A percentile compares a stretch with the other conserved stretches of the same genome.
Conservation (phyloP, 2,888 invertebrate genomes). For the Lithophane semibrunnea region DNA sequence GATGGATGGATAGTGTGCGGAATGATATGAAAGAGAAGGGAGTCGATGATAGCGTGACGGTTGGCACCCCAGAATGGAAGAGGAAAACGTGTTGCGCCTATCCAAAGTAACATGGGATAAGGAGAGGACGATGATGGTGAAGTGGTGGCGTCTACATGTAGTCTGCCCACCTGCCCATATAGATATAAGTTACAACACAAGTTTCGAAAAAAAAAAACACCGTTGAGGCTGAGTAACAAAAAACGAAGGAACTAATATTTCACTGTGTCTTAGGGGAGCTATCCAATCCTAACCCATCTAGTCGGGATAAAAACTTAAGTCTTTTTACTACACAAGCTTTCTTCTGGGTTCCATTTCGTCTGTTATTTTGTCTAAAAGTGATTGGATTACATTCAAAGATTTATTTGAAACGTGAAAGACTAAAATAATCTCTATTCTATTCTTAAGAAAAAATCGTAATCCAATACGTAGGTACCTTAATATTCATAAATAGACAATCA, state of each 20-base stretch:
- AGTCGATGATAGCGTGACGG: neutral
- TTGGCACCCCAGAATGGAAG: neutral
- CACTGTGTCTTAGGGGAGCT: constrained; percentile 49
- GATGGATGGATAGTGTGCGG: neutral
- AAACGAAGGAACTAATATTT: constrained; percentile 42
- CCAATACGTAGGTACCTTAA: neutral
- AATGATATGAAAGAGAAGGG: neutral
- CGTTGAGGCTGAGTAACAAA: constrained; percentile 14
- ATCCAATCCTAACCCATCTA: constrained; percentile 54
- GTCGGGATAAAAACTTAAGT: constrained; percentile 43
- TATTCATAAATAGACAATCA: neutral
- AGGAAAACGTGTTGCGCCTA: neutral
- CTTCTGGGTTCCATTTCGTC: constrained; percentile 30
- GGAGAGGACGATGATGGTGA: neutral
- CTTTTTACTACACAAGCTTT: constrained; percentile 40
- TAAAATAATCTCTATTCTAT: neutral
- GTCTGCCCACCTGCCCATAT: neutral
- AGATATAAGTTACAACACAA: neutral
- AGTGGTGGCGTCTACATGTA: neutral
- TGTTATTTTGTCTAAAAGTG: constrained; percentile 23
- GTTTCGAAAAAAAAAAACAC: constrained; percentile 12
- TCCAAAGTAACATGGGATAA: neutral
- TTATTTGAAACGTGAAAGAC: neutral
- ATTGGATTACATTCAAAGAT: constrained; percentile 25
- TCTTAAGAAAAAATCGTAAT: neutral